These are phyloP conservation scores for Tetraodon nigroviridis DNA, from an alignment of 2,113 vertebrate species.

Conservation along the genomic window DNA sequence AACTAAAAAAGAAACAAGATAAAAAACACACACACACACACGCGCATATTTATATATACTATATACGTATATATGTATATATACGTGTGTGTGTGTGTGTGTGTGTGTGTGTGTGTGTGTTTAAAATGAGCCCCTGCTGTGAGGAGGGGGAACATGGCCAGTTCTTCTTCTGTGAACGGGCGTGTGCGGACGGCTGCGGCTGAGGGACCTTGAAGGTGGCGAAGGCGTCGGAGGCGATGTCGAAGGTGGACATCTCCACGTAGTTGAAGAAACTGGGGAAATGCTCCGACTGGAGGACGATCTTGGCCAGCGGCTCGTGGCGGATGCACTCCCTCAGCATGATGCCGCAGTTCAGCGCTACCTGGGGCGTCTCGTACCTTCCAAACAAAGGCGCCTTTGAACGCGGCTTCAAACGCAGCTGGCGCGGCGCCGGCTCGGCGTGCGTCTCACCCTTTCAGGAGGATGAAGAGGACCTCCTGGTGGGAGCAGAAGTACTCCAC, in stretches of 20 bases:
- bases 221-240: conserved; percentile 97
- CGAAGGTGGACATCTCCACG: conserved; percentile 96
- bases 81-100: no score
- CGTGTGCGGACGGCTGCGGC: no score
- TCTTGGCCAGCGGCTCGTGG: conserved; percentile 92
- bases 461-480: conserved; percentile 91
- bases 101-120: no score
- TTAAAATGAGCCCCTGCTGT: no score
- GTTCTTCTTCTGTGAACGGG: neutral
- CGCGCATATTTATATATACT: no score
- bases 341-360: conserved; percentile 93
- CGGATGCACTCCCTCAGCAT: conserved; percentile 96
- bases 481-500: conserved; percentile 95
- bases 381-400: neutral
- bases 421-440: neutral
- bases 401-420: no score
- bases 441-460: conserved; percentile 86
- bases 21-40: no score
- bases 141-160: no score
- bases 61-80: no score
- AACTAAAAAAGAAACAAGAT: no score
- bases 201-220: conserved; percentile 92
- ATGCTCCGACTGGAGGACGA: conserved; percentile 85
- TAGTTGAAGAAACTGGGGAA: conserved; percentile 93
- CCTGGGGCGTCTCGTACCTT: conserved; percentile 91